A percentile compares a stretch with the other conserved stretches of the same genome.
These are phyloP conservation scores for Limosa lapponica DNA, from an alignment of 2,797 vertebrate species.

Conservation along the genomic window DNA sequence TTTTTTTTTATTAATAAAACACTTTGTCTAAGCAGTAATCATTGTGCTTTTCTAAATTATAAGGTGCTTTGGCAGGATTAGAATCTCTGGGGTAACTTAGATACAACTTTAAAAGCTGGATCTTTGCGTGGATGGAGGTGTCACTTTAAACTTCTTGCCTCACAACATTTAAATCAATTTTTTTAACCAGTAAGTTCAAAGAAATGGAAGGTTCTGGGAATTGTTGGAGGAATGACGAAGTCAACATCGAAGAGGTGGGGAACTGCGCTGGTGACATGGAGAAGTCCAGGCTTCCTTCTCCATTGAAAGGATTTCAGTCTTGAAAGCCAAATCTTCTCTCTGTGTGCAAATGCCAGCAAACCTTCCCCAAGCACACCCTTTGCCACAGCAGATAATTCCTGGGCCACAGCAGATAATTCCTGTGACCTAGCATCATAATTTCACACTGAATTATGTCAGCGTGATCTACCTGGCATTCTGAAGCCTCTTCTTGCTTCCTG, in stretches of 20 bases:
- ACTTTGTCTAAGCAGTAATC: not conserved
- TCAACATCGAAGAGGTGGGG: not conserved
- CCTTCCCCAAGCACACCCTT: not conserved
- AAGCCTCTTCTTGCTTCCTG: fast-evolving
- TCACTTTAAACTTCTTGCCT: not conserved
- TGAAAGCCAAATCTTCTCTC: not conserved
- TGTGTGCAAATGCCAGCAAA: not conserved
- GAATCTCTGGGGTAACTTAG: not conserved
- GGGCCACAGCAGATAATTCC: not conserved
- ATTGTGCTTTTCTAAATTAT: not conserved
- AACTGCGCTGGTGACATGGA: not conserved
- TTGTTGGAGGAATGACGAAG: not conserved
- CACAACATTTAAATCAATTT: not conserved
- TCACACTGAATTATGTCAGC: fast-evolving
- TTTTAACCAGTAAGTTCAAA: not conserved
- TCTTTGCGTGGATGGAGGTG: not conserved
- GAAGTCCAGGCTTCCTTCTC: not conserved
- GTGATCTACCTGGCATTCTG: not conserved
- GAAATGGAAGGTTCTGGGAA: not conserved
- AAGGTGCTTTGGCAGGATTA: slow-evolving; percentile 8
- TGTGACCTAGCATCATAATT: not conserved
- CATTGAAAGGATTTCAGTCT: not conserved
- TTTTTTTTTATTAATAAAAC: not conserved
- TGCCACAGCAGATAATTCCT: not conserved
- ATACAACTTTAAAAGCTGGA: not conserved